These are phyloP conservation scores for Xylocopa sonorina DNA, from an alignment of 1,140 invertebrate species.

Conservation along the genomic window DNA sequence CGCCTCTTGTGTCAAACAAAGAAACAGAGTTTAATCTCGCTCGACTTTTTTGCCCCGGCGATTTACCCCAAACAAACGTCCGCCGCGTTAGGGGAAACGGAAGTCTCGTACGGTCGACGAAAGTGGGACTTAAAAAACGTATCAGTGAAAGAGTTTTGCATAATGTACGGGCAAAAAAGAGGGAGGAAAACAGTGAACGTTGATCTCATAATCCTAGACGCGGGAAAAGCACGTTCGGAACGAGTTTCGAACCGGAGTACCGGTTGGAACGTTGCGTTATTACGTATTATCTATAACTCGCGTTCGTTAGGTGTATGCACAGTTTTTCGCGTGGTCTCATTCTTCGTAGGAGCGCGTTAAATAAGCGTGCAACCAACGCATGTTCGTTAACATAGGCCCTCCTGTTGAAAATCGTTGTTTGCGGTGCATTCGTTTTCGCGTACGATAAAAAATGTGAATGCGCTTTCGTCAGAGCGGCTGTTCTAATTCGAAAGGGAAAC, in stretches of 20 bases:
- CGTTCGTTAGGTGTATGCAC: background rate
- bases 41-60: too few species aligned
- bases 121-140: background rate
- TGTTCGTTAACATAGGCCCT: background rate
- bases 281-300: conserved; percentile 36
- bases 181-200: background rate
- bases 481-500: background rate
- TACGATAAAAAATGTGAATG: background rate
- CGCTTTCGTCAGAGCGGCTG: background rate
- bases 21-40: too few species aligned
- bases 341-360: too few species aligned
- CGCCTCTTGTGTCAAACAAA: background rate
- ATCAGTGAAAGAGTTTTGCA: too few species aligned
- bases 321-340: background rate
- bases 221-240: conserved; percentile 9
- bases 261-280: conserved; percentile 44
- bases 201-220: background rate
- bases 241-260: conserved; percentile 20
- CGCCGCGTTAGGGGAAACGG: too few species aligned
- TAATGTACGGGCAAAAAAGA: rapidly evolving
- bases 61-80: too few species aligned
- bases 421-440: background rate
- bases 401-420: background rate
- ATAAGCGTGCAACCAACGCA: too few species aligned
- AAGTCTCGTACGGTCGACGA: background rate